A percentile compares a stretch with the other conserved stretches of the same genome.
These are phyloP conservation scores for Torymus texanus DNA, from an alignment of 2,888 invertebrate species.

Conservation along the genomic window DNA sequence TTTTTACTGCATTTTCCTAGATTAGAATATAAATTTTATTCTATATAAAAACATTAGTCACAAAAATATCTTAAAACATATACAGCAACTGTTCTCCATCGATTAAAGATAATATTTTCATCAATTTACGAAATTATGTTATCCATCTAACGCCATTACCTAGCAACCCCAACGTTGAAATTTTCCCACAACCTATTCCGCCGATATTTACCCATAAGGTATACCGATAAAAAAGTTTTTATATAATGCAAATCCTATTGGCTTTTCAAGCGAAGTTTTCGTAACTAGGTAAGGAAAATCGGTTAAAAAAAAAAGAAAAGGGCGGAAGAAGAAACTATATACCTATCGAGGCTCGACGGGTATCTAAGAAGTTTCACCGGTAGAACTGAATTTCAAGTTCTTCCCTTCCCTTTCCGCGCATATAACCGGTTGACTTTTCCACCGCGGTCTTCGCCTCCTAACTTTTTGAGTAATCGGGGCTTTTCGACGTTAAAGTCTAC, in stretches of 20 bases:
- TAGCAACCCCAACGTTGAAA: too few relatives aligned
- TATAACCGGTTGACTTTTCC: slow-evolving; percentile 43
- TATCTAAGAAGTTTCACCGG: slow-evolving; percentile 36
- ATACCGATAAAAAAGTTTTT: slow-evolving; percentile 16
- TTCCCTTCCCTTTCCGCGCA: background rate
- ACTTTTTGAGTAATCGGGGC: slow-evolving; percentile 50
- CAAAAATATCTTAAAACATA: too few relatives aligned
- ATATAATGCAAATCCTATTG: slow-evolving; percentile 35
- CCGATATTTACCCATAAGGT: background rate
- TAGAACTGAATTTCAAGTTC: slow-evolving; percentile 44
- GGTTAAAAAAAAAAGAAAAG: background rate
- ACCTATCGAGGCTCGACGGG: background rate
- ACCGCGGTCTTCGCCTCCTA: slow-evolving; percentile 17
- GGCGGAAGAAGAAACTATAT: background rate
- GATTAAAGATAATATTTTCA: too few relatives aligned
- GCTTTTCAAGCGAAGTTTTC: slow-evolving; percentile 18
- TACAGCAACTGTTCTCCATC: too few relatives aligned
- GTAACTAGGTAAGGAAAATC: slow-evolving; percentile 13
- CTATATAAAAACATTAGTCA: too few relatives aligned
- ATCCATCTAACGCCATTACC: too few relatives aligned
- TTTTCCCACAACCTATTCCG: background rate
- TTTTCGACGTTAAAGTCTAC: slow-evolving; percentile 5
- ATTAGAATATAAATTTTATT: too few relatives aligned
- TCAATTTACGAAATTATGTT: too few relatives aligned
- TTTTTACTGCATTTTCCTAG: too few relatives aligned